Conservation (phyloP, 2,113 vertebrate species). For the Oncorhynchus gorbuscha region DNA sequence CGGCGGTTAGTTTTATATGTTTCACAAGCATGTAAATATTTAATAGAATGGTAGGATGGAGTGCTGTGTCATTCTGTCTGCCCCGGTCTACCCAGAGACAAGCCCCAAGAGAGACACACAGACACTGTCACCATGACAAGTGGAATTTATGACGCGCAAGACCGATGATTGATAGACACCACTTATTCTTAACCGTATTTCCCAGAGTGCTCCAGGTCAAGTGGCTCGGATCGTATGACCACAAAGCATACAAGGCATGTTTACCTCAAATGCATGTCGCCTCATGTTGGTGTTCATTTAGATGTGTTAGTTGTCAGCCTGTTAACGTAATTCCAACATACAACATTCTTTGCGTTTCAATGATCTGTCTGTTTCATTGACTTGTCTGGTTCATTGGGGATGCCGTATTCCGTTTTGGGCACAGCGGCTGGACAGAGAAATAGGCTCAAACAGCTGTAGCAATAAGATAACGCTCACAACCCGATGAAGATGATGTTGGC, state of each 20-base stretch:
- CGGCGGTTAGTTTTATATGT: conserved; percentile 68
- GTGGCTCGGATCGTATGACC: conserved; percentile 46
- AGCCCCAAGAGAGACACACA: conserved; percentile 5
- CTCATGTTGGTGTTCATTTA: conserved; percentile 53
- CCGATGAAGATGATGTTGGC: too few relatives aligned
- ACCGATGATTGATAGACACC: conserved; percentile 28
- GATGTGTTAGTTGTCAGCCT: conserved; percentile 44
- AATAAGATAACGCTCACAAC: too few relatives aligned
- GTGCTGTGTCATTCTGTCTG: conserved; percentile 63
- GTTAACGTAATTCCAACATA: neutral
- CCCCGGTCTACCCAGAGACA: conserved; percentile 50
- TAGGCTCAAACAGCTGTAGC: too few relatives aligned
- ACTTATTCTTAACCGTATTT: conserved; percentile 35
- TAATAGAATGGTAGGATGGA: conserved; percentile 62
- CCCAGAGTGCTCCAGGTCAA: conserved; percentile 14
- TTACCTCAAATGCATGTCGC: conserved; percentile 33
- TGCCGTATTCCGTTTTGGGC: too few relatives aligned
- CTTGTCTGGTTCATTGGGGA: too few relatives aligned
- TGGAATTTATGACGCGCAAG: conserved; percentile 50
- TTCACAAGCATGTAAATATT: conserved; percentile 77
- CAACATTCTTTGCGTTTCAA: neutral
- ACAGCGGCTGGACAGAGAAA: too few relatives aligned
- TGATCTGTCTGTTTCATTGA: too few relatives aligned
- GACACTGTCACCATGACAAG: conserved; percentile 45
- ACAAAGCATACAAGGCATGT: conserved; percentile 52